Conservation (phyloP, 1,140 invertebrate species). For the Lerema accius region DNA sequence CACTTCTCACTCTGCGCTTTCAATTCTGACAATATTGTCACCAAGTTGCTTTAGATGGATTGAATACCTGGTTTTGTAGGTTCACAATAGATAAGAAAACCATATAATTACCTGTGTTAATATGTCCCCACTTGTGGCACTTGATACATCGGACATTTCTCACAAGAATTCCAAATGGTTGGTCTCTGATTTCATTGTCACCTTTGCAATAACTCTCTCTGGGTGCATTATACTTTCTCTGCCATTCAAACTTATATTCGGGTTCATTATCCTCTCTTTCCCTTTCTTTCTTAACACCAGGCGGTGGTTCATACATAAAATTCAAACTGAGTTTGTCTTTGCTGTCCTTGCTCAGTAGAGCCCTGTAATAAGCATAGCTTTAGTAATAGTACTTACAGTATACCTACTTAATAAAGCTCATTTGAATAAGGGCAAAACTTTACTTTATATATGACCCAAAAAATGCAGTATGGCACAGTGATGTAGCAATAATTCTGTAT, state of each 20-base stretch:
- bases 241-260: conserved; percentile 99
- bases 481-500: too few species aligned
- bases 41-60: too few species aligned
- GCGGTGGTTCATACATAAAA: conserved; percentile 99
- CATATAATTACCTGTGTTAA: conserved; percentile 98
- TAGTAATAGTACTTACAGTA: too few species aligned
- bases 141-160: conserved; percentile 99
- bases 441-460: too few species aligned
- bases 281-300: conserved; percentile 95
- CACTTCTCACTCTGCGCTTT: too few species aligned
- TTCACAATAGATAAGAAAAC: too few species aligned
- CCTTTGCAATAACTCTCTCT: conserved; percentile 98
- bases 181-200: conserved; percentile 97
- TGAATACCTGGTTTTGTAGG: too few species aligned
- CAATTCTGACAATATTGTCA: too few species aligned
- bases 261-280: conserved; percentile 97
- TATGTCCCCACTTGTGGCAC: conserved; percentile 99
- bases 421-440: too few species aligned
- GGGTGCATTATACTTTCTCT: conserved; percentile 99
- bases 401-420: too few species aligned
- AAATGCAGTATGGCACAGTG: too few species aligned
- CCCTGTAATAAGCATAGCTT: conserved; percentile 84
- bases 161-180: conserved; percentile 99
- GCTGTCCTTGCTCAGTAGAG: conserved; percentile 97
- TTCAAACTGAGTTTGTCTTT: conserved; percentile 99